Evolutionary conservation across 23 tunicate genomes (phyloP), one percentile per base, ranked within the genome.

Genomic region (Corella eumyota): DNA sequence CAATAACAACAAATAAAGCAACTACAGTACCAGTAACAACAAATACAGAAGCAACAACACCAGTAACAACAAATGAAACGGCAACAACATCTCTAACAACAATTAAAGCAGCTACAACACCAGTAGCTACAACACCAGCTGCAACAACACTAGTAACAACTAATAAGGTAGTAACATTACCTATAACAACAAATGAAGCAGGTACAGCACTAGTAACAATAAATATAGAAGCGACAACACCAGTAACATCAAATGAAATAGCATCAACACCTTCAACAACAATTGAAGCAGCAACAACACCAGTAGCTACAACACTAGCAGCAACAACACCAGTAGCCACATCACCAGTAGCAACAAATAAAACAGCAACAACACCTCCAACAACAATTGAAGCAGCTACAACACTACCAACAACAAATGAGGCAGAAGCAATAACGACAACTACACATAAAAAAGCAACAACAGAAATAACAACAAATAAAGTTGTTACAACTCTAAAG

Each of bases 201-300:
- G n/a, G n/a, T n/a, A n/a, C n/a, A n/a, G n/a, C n/a, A n/a, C n/a
- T n/a, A n/a, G n/a, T n/a, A n/a, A n/a, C n/a, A n/a, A n/a, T n/a
- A n/a, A n/a, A n/a, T n/a, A 44, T 15, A 44, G 15, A 44, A 11
- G 48, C 48, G 11, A 44, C 48, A 44, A 53, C 22, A 20, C 20
- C 59, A 17, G 21, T 24, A 53, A 53, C 59, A 7, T 20, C 59
- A 53, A 53, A 53, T 53, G 59, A 24, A 53, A 53, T n/a, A n/a
- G n/a, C n/a, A n/a, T n/a, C n/a, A n/a, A n/a, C n/a, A n/a, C n/a
- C n/a, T n/a, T n/a, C n/a, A n/a, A n/a, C n/a, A n/a, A n/a, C n/a
- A n/a, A n/a, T n/a, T n/a, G n/a, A n/a, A n/a, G n/a, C 59, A 53
- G 23, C 9, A 13, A 20, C n/a, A 53, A 20, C 23, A 7, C 22